Conservation (phyloP, 2,113 vertebrate genomes). For the Prietella phreatophila region DNA sequence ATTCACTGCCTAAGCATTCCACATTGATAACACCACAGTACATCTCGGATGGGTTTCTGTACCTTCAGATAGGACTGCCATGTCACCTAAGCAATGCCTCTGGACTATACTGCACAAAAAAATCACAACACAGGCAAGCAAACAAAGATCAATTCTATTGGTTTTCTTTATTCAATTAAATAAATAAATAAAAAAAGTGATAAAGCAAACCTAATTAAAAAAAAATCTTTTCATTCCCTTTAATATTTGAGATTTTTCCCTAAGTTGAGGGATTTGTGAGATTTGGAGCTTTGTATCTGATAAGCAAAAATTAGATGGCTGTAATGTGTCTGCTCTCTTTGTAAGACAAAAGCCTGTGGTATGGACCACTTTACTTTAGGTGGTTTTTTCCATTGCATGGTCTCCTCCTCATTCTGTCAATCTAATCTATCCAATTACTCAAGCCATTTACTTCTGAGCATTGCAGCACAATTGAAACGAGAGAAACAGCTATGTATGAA, state of each 20-base stretch:
- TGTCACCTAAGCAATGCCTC: not conserved
- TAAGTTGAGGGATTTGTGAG: constrained; percentile 47
- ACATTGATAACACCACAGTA: not conserved
- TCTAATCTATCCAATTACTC: constrained; percentile 45
- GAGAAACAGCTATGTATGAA: constrained; percentile 1
- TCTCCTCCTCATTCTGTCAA: constrained; percentile 49
- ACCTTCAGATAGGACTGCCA: not conserved
- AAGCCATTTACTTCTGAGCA: constrained; percentile 10
- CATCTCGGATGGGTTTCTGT: not conserved
- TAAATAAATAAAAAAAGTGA: not conserved
- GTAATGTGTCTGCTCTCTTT: constrained; percentile 48
- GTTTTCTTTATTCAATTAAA: not conserved
- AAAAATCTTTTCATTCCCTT: constrained; percentile 40
- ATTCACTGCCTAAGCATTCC: not conserved
- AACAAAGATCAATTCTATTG: not conserved
- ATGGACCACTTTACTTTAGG: constrained; percentile 48
- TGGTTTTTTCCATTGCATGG: constrained; percentile 32
- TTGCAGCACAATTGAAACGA: constrained; percentile 3
- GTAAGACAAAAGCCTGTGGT: constrained; percentile 36
- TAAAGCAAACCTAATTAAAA: constrained; percentile 19
- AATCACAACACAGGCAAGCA: not conserved
- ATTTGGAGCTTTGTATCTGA: constrained; percentile 53
- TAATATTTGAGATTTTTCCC: constrained; percentile 53
- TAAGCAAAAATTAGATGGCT: constrained; percentile 51
- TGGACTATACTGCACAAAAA: not conserved